phyloP scores from a whole-genome alignment of 1,140 invertebrate genomes.

The Mya arenaria region DNA sequence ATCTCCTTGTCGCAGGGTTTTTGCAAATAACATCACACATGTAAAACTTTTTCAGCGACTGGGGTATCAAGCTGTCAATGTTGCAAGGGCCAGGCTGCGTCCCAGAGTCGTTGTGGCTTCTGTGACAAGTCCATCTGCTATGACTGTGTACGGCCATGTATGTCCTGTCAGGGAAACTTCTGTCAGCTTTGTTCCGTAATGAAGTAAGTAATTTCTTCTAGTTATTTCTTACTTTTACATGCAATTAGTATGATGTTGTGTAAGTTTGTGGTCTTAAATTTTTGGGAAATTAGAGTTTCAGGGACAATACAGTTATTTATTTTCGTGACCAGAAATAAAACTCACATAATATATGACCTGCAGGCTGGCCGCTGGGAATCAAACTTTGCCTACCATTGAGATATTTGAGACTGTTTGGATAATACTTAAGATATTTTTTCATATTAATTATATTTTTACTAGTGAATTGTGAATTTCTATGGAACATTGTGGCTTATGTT shows the following conservation, averaged over 20 bases:
- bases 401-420: too few species aligned
- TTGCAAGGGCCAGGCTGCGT: slow-evolving; percentile 54
- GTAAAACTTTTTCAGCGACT: background rate
- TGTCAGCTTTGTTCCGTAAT: slow-evolving; percentile 53
- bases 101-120: slow-evolving; percentile 51
- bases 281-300: background rate
- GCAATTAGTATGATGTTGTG: background rate
- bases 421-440: too few species aligned
- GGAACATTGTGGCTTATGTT: too few species aligned
- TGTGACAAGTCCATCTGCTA: slow-evolving; percentile 55
- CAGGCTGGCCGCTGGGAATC: too few species aligned
- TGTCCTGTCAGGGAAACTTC: slow-evolving; percentile 36
- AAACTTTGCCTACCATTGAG: too few species aligned
- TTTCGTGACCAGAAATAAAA: too few species aligned
- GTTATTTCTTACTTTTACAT: background rate
- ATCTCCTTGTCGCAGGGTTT: too few species aligned
- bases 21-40: slow-evolving; percentile 2
- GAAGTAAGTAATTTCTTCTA: slow-evolving; percentile 49
- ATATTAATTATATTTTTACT: too few species aligned
- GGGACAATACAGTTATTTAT: too few species aligned
- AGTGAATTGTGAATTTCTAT: too few species aligned
- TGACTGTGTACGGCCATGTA: slow-evolving; percentile 46
- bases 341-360: too few species aligned
- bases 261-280: background rate
- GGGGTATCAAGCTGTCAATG: slow-evolving; percentile 29